phyloP scores from a whole-genome alignment of 2,113 vertebrate genomes.

The Platycercus adscitus region DNA sequence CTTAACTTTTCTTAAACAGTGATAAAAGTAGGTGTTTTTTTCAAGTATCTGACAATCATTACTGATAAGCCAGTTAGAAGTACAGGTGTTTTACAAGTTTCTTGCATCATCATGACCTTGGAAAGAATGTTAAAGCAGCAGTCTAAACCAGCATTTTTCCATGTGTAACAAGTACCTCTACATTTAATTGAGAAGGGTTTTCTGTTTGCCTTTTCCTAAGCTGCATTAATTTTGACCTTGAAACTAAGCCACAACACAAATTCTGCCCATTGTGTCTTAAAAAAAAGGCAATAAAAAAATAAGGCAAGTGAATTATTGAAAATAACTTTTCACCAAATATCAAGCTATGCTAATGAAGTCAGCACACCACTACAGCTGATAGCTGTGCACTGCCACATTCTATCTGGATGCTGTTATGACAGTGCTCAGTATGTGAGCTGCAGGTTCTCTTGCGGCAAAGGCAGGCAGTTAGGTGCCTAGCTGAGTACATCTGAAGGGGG shows the following conservation, averaged over 20 bases:
- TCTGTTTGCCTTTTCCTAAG: not conserved
- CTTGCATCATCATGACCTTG: not conserved
- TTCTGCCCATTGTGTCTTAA: not conserved
- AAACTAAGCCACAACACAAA: not conserved
- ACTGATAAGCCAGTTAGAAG: not conserved
- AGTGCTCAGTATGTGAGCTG: not conserved
- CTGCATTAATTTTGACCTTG: conserved; percentile 12
- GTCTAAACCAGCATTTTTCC: not conserved
- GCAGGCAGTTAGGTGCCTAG: not conserved
- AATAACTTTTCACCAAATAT: not conserved
- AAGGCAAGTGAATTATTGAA: not conserved
- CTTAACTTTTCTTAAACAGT: not conserved
- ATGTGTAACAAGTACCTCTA: not conserved
- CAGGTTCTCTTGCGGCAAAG: not conserved
- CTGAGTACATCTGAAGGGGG: not conserved
- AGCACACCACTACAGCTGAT: accelerated
- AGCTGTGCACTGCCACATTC: not conserved
- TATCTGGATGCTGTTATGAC: accelerated
- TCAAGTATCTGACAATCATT: not conserved
- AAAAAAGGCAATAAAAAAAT: not conserved
- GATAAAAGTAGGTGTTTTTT: not conserved
- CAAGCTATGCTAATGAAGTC: not conserved
- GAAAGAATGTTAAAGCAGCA: not conserved
- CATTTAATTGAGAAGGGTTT: not conserved
- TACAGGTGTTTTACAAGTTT: not conserved